phyloP scores from a whole-genome alignment of 1,140 invertebrate species.

The Drosophila punjabiensis region DNA sequence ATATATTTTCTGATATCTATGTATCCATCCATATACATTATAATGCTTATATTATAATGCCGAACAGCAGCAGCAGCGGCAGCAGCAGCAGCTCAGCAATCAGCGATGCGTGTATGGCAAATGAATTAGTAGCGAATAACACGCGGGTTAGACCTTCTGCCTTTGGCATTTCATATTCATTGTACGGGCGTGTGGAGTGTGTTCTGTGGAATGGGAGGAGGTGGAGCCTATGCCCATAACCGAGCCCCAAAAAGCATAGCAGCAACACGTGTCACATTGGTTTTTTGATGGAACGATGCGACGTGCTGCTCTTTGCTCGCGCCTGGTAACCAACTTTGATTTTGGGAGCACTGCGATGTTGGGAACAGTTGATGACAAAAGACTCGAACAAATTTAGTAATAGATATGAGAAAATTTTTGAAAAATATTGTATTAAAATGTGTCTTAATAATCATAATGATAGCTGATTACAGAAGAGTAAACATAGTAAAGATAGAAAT shows the following conservation, averaged over 20 bases:
- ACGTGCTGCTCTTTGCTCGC: conserved; percentile 10
- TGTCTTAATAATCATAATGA: background rate
- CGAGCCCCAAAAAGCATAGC: conserved; percentile 23
- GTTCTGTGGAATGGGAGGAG: too few relatives aligned
- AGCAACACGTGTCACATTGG: conserved; percentile 50
- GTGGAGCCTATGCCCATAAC: conserved; percentile 11
- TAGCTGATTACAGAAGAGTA: background rate
- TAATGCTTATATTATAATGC: conserved; percentile 53
- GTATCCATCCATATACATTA: conserved; percentile 25
- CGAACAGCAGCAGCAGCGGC: conserved; percentile 31
- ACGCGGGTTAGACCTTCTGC: conserved; percentile 31
- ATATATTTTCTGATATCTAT: conserved; percentile 7
- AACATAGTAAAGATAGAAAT: background rate
- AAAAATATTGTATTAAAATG: background rate
- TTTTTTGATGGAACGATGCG: conserved; percentile 39
- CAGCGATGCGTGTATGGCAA: conserved; percentile 63
- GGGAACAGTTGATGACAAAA: background rate
- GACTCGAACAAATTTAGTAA: too few relatives aligned
- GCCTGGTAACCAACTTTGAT: conserved; percentile 10
- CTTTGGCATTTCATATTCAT: conserved; percentile 54
- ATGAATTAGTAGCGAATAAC: conserved; percentile 58
- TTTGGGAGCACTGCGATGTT: background rate
- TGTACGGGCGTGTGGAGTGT: conserved; percentile 10
- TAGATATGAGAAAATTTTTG: background rate
- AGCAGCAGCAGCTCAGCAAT: conserved; percentile 33